phyloP scores from a whole-genome alignment of 2,797 vertebrate species.

The Danio albolineatus region DNA sequence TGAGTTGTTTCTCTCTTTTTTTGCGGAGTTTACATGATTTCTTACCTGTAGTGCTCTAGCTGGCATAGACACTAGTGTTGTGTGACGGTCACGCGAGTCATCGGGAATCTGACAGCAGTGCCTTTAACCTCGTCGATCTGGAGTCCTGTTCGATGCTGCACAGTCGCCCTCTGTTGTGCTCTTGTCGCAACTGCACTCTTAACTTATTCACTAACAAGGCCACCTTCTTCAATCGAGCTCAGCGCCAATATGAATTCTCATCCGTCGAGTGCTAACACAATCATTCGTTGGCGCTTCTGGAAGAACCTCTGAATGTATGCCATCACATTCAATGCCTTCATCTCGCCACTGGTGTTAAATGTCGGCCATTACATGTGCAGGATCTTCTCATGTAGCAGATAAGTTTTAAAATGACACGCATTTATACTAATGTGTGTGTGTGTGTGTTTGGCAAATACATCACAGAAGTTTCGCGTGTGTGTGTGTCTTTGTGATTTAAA shows the following conservation, averaged over 20 bases:
- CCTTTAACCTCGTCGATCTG: constrained; percentile 55
- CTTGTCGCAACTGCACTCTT: constrained; percentile 52
- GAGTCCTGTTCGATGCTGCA: constrained; percentile 49
- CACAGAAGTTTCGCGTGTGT: constrained; percentile 9
- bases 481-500: not conserved
- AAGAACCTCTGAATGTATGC: constrained; percentile 55
- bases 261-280: not conserved
- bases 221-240: not conserved
- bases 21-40: constrained; percentile 16
- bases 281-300: constrained; percentile 19
- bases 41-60: constrained; percentile 20
- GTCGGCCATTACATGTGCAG: constrained; percentile 18
- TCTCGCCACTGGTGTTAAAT: constrained; percentile 45
- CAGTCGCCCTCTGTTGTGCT: constrained; percentile 71
- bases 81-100: constrained; percentile 40
- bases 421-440: not conserved
- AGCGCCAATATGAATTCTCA: not conserved
- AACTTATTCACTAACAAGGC: constrained; percentile 22
- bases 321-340: constrained; percentile 50
- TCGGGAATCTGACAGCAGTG: constrained; percentile 50
- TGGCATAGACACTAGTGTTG: constrained; percentile 40
- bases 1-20: constrained; percentile 4
- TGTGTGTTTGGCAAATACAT: not conserved
- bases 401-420: constrained; percentile 8
- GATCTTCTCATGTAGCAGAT: constrained; percentile 31